These are phyloP conservation scores for Metridium senile DNA, from an alignment of 92 coral and sea anemone genomes.

Conservation along the genomic window DNA sequence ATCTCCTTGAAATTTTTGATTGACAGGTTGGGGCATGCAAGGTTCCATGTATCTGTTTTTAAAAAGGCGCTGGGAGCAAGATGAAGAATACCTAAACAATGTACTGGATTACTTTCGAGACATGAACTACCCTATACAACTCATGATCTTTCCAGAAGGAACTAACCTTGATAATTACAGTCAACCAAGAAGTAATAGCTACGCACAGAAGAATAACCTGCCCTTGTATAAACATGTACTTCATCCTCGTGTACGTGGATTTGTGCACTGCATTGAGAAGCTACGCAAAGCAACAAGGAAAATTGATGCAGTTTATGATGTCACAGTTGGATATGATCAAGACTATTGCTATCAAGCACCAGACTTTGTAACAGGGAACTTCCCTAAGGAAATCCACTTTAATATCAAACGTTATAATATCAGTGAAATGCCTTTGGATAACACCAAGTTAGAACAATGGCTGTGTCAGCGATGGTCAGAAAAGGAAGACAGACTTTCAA, in stretches of 20 bases:
- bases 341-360: slow-evolving; percentile 72
- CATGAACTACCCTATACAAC: slow-evolving; percentile 75
- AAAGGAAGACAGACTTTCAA: slow-evolving; percentile 73
- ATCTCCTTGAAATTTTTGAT: not conserved
- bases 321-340: slow-evolving; percentile 82
- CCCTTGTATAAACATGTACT: slow-evolving; percentile 79
- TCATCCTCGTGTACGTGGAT: slow-evolving; percentile 93
- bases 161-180: slow-evolving; percentile 75
- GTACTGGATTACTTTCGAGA: slow-evolving; percentile 82
- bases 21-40: slow-evolving; percentile 99
- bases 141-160: slow-evolving; percentile 96
- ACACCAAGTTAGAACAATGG: slow-evolving; percentile 81
- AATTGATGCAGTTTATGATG: slow-evolving; percentile 88
- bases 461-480: slow-evolving; percentile 78
- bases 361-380: slow-evolving; percentile 75
- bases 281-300: slow-evolving; percentile 63
- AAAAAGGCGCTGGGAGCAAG: slow-evolving; percentile 89
- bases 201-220: slow-evolving; percentile 83
- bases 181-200: slow-evolving; percentile 71
- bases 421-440: slow-evolving; percentile 62
- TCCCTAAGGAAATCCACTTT: slow-evolving; percentile 91
- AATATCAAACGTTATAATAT: slow-evolving; percentile 75
- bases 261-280: slow-evolving; percentile 82
- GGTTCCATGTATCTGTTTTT: slow-evolving; percentile 85
- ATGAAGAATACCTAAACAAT: slow-evolving; percentile 73